Base-by-base conservation (phyloP, 2,113 vertebrate genomes). In the Podarcis muralis region DNA sequence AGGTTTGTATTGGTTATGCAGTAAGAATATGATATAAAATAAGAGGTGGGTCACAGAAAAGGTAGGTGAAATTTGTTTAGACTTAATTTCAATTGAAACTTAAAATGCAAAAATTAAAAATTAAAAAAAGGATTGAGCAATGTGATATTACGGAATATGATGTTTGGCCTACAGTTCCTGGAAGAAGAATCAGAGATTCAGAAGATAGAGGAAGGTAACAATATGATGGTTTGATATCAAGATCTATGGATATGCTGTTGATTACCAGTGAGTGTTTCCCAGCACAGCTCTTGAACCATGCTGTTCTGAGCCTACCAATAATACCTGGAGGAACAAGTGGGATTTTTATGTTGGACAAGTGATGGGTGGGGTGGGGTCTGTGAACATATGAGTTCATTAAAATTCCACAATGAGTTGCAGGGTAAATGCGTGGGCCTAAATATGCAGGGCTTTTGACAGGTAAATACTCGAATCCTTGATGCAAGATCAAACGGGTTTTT, bases 401-500 rank as follows among this genome's bases (percentile, higher is more conserved):
- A 93, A 92, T 95, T 91, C 93, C 90, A 85, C 9, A 77, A 80
- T 87, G 66, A 91, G 68, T 94, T 89, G 83, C 91, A 92, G 91
- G 75, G 88, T 93, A 84, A 94, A 89, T 20, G 82, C 92, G 92
- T 92, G 91, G 93, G 94, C 92, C 91, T 87, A 91, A 94, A 93
- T 94, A 79, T 94, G 90, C 84, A 90, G 90, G 85, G 87, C 40
- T 90, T 95, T 90, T 66, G 83, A 91, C 96, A 96, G 93, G 96
- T 94, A 96, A 95, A 95, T 94, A 94, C 94, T 95, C 16, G 91
- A 94, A 92, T 95, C 88, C 85, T 74, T 91, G 91, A 88, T 83
- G 87, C 94, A 89, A 95, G 92, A 92, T 6, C 0, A 11, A 89
- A 89, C 95, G 65, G 93, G 96, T 96, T 95, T 93, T 94, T 89